Evolutionary conservation across 2,113 vertebrate species (phyloP), one percentile per base, ranked within the genome.

Genomic region (Xiphophorus maculatus): DNA sequence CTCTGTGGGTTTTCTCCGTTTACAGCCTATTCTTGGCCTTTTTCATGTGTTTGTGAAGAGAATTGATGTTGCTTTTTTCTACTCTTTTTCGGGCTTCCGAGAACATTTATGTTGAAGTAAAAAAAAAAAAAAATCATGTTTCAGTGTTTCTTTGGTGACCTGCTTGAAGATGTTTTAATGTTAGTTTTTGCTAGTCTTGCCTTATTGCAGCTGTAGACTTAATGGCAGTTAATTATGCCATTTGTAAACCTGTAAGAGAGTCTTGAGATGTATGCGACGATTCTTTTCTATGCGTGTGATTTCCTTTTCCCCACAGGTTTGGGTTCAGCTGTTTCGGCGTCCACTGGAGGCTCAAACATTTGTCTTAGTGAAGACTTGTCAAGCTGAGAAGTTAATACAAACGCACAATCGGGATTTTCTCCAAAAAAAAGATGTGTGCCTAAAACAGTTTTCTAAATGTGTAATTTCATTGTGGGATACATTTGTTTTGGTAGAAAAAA

Each of bases 141-240:
- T 88, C 85, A 76, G 68, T 66, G 27, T 10, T 30, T 51, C 27
- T 80, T 54, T 76, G 68, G 63, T 82, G 58, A 76, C 79, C 81
- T 73, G 65, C 10, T 0, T 65, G 51, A 30, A 62, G 51, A 61
- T 60, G 44, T 63, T 79, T 54, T 30, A 15, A 40, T 63, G 30
- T 64, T 85, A 74, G 37, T 69, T 83, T 73, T n/a, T 42, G 33
- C 69, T 40, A 9, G 30, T 82, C 84, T 84, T 63, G 35, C 44
- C 69, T 74, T 77, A 51, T 40, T 27, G 76, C 67, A 62, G 83
- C 69, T 74, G 85, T 88, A 81, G 76, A 70, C 28, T 15, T 66
- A 58, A 66, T 37, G 68, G 12, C 64, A 80, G 67, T 86, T 84
- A 79, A 88, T 90, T 76, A 86, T 71, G 51, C 71, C 68, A 74